A percentile compares a stretch with the other conserved stretches of the same genome.
Evolutionary conservation across 2,888 invertebrate genomes (phyloP).

Genomic region (Eristalis tenax): DNA sequence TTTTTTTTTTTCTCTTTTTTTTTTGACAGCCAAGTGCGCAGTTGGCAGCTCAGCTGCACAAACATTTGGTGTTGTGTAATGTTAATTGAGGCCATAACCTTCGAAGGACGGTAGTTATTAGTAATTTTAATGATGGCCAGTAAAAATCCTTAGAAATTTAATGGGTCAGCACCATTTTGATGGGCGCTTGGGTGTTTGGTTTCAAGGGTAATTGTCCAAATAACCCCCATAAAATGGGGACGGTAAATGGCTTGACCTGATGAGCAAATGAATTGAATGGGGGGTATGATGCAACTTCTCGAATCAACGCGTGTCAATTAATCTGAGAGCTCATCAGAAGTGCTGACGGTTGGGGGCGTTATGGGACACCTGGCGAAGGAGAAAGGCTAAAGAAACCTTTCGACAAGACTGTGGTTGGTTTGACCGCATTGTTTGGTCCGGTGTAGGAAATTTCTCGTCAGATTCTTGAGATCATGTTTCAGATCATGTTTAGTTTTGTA

Average conservation of each 20-base stretch:
- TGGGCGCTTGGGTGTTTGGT: constrained; percentile 37
- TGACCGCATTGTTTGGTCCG: background rate
- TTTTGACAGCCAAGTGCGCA: constrained; percentile 33
- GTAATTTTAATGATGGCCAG: constrained; percentile 38
- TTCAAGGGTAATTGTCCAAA: constrained; percentile 54
- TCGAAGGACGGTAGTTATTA: constrained; percentile 19
- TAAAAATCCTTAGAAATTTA: constrained; percentile 32
- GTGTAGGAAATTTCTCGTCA: background rate
- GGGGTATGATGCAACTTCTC: background rate
- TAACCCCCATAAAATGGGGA: constrained; percentile 8
- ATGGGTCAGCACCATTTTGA: constrained; percentile 2
- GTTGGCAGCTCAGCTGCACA: background rate
- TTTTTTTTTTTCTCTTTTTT: background rate
- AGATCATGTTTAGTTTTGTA: too few relatives aligned
- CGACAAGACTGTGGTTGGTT: background rate
- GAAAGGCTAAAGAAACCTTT: background rate
- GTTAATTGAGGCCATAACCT: constrained; percentile 47
- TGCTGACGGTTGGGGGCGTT: background rate
- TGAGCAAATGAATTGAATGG: background rate
- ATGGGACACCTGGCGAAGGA: background rate
- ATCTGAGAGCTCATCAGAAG: background rate
- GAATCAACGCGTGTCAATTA: background rate
- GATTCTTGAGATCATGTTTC: too few relatives aligned
- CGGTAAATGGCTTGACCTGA: background rate
- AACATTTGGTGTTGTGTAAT: constrained; percentile 24